Percentiles rank a stretch among this genome's conserved stretches.
phyloP scores from a whole-genome alignment of 1,140 invertebrate species.

The Papilio aristodemus region DNA sequence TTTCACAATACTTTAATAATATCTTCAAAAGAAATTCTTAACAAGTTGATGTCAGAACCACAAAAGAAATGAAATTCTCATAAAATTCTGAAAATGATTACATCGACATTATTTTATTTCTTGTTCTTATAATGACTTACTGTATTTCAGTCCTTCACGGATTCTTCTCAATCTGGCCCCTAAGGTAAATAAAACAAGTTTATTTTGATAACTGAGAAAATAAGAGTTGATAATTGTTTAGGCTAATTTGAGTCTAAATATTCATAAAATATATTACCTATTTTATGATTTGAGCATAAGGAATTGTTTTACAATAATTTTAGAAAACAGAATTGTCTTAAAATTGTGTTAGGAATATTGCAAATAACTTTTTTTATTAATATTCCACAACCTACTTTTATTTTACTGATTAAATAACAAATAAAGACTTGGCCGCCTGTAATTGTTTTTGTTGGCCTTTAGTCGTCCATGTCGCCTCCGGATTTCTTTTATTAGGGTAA shows the following conservation, averaged over 20 bases:
- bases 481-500: constrained; percentile 10
- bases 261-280: too few relatives aligned
- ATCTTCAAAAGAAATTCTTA: not conserved
- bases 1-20: not conserved
- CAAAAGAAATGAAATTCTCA: not conserved
- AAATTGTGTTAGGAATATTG: not conserved
- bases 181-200: too few relatives aligned
- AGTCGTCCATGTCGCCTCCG: not conserved
- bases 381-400: not conserved
- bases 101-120: not conserved
- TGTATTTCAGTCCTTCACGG: not conserved
- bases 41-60: not conserved
- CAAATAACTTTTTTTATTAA: not conserved
- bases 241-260: too few relatives aligned
- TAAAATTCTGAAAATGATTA: not conserved
- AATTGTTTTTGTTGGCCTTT: not conserved
- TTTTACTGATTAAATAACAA: not conserved
- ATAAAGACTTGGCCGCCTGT: not conserved
- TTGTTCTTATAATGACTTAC: not conserved
- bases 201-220: too few relatives aligned
- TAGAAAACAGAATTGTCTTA: too few relatives aligned
- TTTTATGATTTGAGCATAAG: too few relatives aligned
- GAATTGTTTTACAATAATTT: too few relatives aligned
- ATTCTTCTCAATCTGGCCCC: too few relatives aligned
- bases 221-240: too few relatives aligned